A percentile compares a stretch with the other conserved stretches of the same genome.
Conservation (phyloP, 2,888 invertebrate species). For the Cetonia aurata region DNA sequence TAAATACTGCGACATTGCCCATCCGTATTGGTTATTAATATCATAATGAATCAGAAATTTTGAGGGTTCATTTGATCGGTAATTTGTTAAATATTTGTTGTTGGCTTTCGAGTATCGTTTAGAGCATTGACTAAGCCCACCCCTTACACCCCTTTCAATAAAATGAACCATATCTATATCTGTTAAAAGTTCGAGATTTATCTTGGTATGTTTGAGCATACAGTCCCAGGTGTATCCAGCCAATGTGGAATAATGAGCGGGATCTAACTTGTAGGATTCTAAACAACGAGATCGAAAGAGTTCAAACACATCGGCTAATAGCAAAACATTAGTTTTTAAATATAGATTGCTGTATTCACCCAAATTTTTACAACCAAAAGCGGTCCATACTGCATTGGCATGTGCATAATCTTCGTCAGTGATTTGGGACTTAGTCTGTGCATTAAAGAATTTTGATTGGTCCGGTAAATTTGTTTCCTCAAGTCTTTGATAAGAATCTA, state of each 20-base stretch:
- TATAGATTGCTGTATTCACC: conserved; percentile 61
- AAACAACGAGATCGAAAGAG: conserved; percentile 18
- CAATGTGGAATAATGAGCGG: conserved; percentile 43
- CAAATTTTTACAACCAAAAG: conserved; percentile 56
- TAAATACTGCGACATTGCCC: conserved; percentile 49
- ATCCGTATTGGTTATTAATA: conserved; percentile 57
- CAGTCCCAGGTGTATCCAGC: conserved; percentile 42
- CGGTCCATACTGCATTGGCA: conserved; percentile 58
- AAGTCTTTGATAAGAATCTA: conserved; percentile 52
- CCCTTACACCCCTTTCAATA: conserved; percentile 50
- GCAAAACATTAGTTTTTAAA: conserved; percentile 59
- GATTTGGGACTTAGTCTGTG: conserved; percentile 50
- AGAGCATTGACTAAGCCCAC: conserved; percentile 56
- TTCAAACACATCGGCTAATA: conserved; percentile 55
- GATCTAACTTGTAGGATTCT: conserved; percentile 38
- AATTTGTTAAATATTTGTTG: conserved; percentile 47
- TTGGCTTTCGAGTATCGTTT: conserved; percentile 55
- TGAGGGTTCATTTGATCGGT: conserved; percentile 19
- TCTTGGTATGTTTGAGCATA: conserved; percentile 36
- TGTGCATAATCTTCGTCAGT: conserved; percentile 56
- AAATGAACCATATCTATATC: conserved; percentile 44
- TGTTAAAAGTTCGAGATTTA: conserved; percentile 43
- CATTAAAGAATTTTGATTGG: conserved; percentile 52
- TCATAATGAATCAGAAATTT: conserved; percentile 50
- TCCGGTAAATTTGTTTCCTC: conserved; percentile 53